Conservation (phyloP, 2,113 vertebrate species). For the Typhlomys cinereus region DNA sequence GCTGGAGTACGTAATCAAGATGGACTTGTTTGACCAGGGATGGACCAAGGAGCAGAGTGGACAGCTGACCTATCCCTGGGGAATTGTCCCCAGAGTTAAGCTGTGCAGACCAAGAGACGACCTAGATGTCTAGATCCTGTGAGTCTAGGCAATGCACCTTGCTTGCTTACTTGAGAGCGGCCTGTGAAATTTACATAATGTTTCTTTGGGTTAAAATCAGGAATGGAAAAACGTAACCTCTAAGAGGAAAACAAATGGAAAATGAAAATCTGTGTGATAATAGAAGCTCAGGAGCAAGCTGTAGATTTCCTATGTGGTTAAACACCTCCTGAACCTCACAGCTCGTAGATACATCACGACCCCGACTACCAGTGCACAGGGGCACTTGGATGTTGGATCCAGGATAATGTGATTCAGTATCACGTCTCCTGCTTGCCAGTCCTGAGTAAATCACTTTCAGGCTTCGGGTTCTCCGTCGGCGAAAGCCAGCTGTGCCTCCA, state of each 20-base stretch:
- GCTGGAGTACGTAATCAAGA: background rate
- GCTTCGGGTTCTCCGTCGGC: background rate
- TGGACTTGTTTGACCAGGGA: background rate
- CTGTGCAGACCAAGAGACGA: background rate
- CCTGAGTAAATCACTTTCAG: background rate
- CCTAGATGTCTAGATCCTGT: background rate
- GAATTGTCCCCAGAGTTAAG: background rate
- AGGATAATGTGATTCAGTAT: background rate
- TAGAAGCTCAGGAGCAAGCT: background rate
- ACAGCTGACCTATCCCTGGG: background rate
- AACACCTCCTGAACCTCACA: fast-evolving
- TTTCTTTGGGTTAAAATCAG: constrained; percentile 56
- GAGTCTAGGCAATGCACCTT: background rate
- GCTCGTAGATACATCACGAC: too few species aligned
- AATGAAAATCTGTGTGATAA: constrained; percentile 38
- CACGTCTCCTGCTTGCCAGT: background rate
- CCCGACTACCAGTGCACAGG: fast-evolving
- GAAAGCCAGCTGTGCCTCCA: background rate
- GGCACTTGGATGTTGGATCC: background rate
- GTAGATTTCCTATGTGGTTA: background rate
- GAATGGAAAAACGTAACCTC: constrained; percentile 65
- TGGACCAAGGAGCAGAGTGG: background rate
- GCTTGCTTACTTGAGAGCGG: background rate
- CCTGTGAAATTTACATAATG: constrained; percentile 39
- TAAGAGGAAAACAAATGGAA: constrained; percentile 58